Evolutionary conservation across 2,888 invertebrate genomes (phyloP).

Genomic region (Enoplolaimus lenunculus): DNA sequence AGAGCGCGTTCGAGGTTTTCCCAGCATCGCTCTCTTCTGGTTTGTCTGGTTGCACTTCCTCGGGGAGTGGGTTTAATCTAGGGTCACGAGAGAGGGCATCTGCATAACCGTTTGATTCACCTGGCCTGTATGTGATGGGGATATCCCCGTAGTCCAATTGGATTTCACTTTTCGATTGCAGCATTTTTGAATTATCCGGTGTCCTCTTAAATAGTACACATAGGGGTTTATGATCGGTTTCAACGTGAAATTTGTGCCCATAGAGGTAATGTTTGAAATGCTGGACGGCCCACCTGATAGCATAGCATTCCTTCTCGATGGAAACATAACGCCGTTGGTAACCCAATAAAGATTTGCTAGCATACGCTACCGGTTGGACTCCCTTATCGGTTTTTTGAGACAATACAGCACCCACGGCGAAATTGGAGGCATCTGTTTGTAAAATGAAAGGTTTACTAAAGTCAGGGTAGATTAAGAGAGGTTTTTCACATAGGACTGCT

Average conservation of each 20-base stretch:
- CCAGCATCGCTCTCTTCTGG: too few relatives aligned
- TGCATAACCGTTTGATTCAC: constrained; percentile 40
- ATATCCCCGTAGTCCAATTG: constrained; percentile 38
- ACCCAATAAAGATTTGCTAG: constrained; percentile 27
- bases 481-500: constrained; percentile 19
- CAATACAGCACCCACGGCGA: constrained; percentile 30
- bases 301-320: constrained; percentile 29
- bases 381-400: constrained; percentile 25
- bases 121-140: constrained; percentile 40
- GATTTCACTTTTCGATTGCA: constrained; percentile 44
- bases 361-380: constrained; percentile 28
- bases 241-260: constrained; percentile 15
- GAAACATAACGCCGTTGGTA: constrained; percentile 27
- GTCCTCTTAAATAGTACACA: constrained; percentile 26
- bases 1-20: too few relatives aligned
- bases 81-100: constrained; percentile 37
- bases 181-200: constrained; percentile 43
- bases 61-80: neutral
- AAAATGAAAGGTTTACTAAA: constrained; percentile 25
- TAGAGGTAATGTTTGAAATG: constrained; percentile 23
- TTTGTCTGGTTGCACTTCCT: neutral
- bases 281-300: constrained; percentile 26
- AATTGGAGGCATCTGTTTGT: constrained; percentile 29
- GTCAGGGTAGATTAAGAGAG: constrained; percentile 28
- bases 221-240: constrained; percentile 24